Base-by-base conservation (phyloP, 2,888 invertebrate species). In the Nasonovia ribisnigri region DNA sequence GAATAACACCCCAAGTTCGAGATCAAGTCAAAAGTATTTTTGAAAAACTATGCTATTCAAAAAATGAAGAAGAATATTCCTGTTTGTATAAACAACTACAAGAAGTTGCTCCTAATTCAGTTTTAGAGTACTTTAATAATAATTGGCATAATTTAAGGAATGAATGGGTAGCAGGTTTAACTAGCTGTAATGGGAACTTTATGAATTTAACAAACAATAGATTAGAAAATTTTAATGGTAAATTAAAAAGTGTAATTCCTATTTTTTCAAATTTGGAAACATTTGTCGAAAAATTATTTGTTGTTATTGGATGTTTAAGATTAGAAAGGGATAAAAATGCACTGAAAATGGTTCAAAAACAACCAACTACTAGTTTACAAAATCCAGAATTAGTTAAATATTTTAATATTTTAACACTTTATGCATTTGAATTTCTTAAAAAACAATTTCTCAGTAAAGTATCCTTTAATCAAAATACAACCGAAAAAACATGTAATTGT, bases 391-490 rank as follows among this genome's bases (percentile, higher is more conserved):
- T 86, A 86, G 16, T 46, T 29, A 86, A 86, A 86, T 86, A 86
- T 86, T 86, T 86, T 86, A 86, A 46, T 86, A 13, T 46, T 46
- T 86, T n/a, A 48, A 86, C 86, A 86, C 46, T 46, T 84, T 84
- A 86, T 86, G 86, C 46, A 86, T 86, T 86, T 86, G 86, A 86
- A 46, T 86, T 86, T 86, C 46, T 86, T 46, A 86, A 86, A 48
- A 86, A 86, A 86, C 86, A 86, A 86, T 46, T 86, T 86, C 11
- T 11, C 4, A 86, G 46, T 86, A 86, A 86, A 86, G 48, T 86
- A 29, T 86, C 86, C 16, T 29, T 46, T 86, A 86, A 46, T 86
- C 29, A 86, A 86, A 86, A 46, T 43, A 86, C 46, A n/a, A 86
- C 46, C 29, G 43, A 48, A 46, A 86, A 86, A 86, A n/a, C 48